These are phyloP conservation scores for Oppia nitens DNA, from an alignment of 1,140 invertebrate genomes.

Conservation along the genomic window DNA sequence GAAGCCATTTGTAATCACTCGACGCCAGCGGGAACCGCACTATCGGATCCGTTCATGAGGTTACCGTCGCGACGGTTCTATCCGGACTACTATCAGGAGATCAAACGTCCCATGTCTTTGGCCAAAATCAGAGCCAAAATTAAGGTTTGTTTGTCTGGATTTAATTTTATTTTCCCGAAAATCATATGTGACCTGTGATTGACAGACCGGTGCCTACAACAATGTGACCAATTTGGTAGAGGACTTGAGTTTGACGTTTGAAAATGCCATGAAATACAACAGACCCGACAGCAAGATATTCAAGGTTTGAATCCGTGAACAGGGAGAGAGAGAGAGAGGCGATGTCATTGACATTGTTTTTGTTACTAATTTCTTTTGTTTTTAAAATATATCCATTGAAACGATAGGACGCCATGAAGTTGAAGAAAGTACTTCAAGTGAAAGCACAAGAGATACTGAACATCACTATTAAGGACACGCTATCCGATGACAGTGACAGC, in stretches of 20 bases:
- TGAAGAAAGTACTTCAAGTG: slow-evolving; percentile 65
- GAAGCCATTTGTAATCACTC: slow-evolving; percentile 49
- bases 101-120: slow-evolving; percentile 85
- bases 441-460: slow-evolving; percentile 66
- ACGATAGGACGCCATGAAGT: slow-evolving; percentile 48
- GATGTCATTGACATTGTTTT: too few species aligned
- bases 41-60: slow-evolving; percentile 80
- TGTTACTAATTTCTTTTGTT: too few species aligned
- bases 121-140: slow-evolving; percentile 81
- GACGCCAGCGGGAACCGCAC: slow-evolving; percentile 44
- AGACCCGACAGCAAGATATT: slow-evolving; percentile 68
- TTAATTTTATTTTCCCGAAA: too few species aligned
- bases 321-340: too few species aligned
- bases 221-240: slow-evolving; percentile 74
- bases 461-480: slow-evolving; percentile 28
- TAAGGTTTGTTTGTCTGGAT: slow-evolving; percentile 42
- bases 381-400: too few species aligned
- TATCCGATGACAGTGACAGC: background rate
- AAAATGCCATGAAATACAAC: slow-evolving; percentile 92
- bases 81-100: slow-evolving; percentile 95
- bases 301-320: slow-evolving; percentile 36
- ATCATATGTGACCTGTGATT: too few species aligned
- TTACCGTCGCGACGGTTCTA: slow-evolving; percentile 65
- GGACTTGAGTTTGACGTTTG: slow-evolving; percentile 95
- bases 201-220: slow-evolving; percentile 60